A percentile compares a stretch with the other conserved stretches of the same genome.
phyloP scores from a whole-genome alignment of 2,888 invertebrate genomes.

The Cerastis leucographa region DNA sequence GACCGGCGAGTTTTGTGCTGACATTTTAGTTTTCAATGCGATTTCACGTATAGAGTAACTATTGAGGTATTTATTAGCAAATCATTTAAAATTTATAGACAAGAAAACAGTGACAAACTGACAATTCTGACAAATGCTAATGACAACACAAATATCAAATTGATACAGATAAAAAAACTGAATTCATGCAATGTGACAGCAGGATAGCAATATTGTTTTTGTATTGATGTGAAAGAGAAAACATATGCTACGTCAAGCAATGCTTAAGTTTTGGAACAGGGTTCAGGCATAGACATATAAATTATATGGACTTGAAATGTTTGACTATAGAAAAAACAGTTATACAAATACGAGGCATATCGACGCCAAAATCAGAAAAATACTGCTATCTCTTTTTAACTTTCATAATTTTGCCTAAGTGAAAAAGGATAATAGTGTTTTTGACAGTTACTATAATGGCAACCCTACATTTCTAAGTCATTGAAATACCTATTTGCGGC shows the following conservation, averaged over 20 bases:
- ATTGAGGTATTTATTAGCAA: constrained; percentile 23
- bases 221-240: constrained; percentile 30
- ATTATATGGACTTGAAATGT: too few relatives aligned
- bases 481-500: too few relatives aligned
- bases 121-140: constrained; percentile 25
- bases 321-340: too few relatives aligned
- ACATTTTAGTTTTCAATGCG: constrained; percentile 72
- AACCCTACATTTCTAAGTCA: too few relatives aligned
- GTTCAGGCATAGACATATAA: too few relatives aligned
- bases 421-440: too few relatives aligned
- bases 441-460: too few relatives aligned
- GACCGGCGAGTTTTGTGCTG: constrained; percentile 79
- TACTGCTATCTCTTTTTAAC: too few relatives aligned
- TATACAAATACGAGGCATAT: too few relatives aligned
- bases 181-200: constrained; percentile 37
- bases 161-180: constrained; percentile 41
- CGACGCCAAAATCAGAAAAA: too few relatives aligned
- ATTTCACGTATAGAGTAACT: constrained; percentile 10
- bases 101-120: constrained; percentile 60
- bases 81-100: constrained; percentile 52
- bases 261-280: constrained; percentile 18
- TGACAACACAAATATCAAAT: constrained; percentile 54
- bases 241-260: background rate
- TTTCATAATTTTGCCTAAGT: too few relatives aligned
- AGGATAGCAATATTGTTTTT: constrained; percentile 23